Conservation (phyloP, 35 echinoderm and acorn worm genomes). For the Nesometra sesokonis region DNA sequence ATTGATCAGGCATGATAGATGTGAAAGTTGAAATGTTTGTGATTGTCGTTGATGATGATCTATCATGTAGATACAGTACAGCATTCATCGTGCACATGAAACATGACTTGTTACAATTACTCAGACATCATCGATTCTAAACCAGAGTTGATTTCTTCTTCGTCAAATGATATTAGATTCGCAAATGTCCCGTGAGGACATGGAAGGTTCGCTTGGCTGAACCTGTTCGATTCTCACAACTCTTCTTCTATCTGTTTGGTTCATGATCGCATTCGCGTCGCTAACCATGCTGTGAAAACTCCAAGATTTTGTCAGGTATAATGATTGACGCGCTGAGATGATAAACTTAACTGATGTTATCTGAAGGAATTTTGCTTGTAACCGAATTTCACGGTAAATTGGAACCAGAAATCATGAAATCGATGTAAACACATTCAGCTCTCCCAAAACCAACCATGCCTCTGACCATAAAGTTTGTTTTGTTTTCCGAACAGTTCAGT, state of each 20-base stretch:
- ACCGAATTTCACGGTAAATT: too few relatives aligned
- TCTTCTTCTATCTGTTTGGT: neutral
- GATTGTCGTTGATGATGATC: too few relatives aligned
- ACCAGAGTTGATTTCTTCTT: neutral
- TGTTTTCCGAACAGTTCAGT: too few relatives aligned
- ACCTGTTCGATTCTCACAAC: neutral
- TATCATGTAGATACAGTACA: too few relatives aligned
- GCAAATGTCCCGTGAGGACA: neutral
- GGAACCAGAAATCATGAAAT: too few relatives aligned
- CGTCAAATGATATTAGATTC: neutral
- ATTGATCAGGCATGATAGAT: too few relatives aligned
- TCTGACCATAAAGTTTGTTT: too few relatives aligned
- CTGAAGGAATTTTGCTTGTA: too few relatives aligned
- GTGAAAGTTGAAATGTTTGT: too few relatives aligned
- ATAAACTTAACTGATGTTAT: neutral
- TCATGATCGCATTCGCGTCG: neutral
- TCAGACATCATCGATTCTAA: neutral
- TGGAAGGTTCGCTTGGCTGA: neutral
- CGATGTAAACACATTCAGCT: too few relatives aligned
- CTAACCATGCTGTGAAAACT: neutral
- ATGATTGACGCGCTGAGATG: neutral
- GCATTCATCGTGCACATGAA: neutral
- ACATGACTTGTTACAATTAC: neutral
- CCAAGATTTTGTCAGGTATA: neutral
- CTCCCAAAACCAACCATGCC: too few relatives aligned